phyloP scores from a whole-genome alignment of 2,888 invertebrate genomes.

The Dryomyza anilis region DNA sequence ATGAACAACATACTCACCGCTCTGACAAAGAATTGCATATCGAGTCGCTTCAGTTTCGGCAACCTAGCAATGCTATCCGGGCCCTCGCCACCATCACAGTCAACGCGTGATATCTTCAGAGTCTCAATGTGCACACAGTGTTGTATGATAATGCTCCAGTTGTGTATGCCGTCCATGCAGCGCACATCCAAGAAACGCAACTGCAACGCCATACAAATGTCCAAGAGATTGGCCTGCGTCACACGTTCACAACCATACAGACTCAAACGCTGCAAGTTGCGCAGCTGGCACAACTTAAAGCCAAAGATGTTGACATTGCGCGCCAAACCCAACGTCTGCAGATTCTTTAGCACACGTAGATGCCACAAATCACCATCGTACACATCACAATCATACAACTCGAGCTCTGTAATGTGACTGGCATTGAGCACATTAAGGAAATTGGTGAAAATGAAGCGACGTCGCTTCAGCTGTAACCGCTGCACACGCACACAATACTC shows the following conservation, averaged over 20 bases:
- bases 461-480: slow-evolving; percentile 4
- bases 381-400: slow-evolving; percentile 25
- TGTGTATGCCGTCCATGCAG: not conserved
- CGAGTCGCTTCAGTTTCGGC: slow-evolving; percentile 24
- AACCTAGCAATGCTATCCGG: slow-evolving; percentile 20
- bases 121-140: slow-evolving; percentile 21
- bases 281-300: not conserved
- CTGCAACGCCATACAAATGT: slow-evolving; percentile 9
- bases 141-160: slow-evolving; percentile 5
- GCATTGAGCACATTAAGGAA: slow-evolving; percentile 10
- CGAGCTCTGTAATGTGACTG: slow-evolving; percentile 18
- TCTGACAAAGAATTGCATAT: slow-evolving; percentile 17
- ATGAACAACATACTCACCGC: slow-evolving; percentile 11
- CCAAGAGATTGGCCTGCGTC: not conserved
- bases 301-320: slow-evolving; percentile 12
- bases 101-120: slow-evolving; percentile 14
- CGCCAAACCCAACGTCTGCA: slow-evolving; percentile 18
- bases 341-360: slow-evolving; percentile 21
- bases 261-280: slow-evolving; percentile 14
- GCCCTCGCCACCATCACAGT: not conserved
- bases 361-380: slow-evolving; percentile 5
- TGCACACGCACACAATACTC: slow-evolving; percentile 5
- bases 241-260: slow-evolving; percentile 21
- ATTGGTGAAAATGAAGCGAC: not conserved
- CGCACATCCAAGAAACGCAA: slow-evolving; percentile 26